These are phyloP conservation scores for Zygaena filipendulae DNA, from an alignment of 2,888 invertebrate genomes.

Conservation along the genomic window DNA sequence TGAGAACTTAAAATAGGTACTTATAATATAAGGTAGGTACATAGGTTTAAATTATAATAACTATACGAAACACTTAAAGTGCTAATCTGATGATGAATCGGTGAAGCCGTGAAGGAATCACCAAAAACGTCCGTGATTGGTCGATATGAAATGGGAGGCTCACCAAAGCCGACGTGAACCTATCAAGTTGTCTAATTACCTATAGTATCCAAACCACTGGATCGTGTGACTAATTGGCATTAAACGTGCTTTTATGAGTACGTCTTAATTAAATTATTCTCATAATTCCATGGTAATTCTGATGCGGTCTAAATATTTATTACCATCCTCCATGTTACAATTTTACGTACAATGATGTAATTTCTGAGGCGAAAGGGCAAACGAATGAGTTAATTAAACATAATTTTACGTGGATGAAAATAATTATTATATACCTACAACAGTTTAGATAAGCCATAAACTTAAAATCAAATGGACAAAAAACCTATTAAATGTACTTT, in stretches of 20 bases:
- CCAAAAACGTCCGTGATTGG: slow-evolving; percentile 41
- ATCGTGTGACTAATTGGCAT: slow-evolving; percentile 65
- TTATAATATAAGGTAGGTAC: too few species aligned
- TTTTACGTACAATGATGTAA: slow-evolving; percentile 53
- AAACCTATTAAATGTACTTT: too few species aligned
- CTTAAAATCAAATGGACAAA: too few species aligned
- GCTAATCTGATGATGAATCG: slow-evolving; percentile 43
- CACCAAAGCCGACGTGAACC: slow-evolving; percentile 49
- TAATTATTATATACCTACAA: too few species aligned
- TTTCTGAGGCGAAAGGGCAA: slow-evolving; percentile 55
- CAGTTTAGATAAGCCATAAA: too few species aligned
- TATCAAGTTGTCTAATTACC: slow-evolving; percentile 61
- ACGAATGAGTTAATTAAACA: slow-evolving; percentile 49
- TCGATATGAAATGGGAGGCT: slow-evolving; percentile 46
- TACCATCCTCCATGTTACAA: slow-evolving; percentile 56
- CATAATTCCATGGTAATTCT: slow-evolving; percentile 46
- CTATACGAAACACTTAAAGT: slow-evolving; percentile 43
- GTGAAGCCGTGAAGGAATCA: slow-evolving; percentile 46
- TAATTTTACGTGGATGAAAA: too few species aligned
- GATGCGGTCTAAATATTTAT: slow-evolving; percentile 49
- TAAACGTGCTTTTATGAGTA: slow-evolving; percentile 60
- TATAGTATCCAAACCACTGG: slow-evolving; percentile 54
- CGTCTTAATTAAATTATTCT: slow-evolving; percentile 65
- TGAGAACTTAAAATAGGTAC: too few species aligned
- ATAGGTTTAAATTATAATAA: too few species aligned